Percentiles rank a stretch among this genome's conserved stretches.
These are phyloP conservation scores for Miniopterus natalensis DNA, from an alignment of 2,113 vertebrate genomes.

Conservation along the genomic window DNA sequence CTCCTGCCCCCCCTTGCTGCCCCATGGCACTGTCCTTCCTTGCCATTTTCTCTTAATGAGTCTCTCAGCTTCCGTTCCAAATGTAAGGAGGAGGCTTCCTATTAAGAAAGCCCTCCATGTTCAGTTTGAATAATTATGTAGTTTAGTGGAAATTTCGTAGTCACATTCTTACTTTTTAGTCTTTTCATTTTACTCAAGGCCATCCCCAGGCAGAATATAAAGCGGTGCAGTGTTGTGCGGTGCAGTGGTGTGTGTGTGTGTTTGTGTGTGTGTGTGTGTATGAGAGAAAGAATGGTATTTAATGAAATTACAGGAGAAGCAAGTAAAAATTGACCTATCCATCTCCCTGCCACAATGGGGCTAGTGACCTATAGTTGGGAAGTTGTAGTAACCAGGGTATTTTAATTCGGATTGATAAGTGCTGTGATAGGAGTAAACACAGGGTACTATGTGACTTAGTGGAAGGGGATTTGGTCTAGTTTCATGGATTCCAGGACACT, in stretches of 20 bases:
- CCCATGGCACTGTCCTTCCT: background rate
- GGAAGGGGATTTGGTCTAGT: background rate
- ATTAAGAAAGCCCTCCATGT: background rate
- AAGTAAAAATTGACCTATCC: background rate
- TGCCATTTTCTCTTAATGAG: background rate
- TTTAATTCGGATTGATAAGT: background rate
- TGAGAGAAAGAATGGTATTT: background rate
- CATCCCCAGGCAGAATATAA: background rate
- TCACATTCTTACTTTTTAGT: background rate
- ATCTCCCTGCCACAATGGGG: background rate
- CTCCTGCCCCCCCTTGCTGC: background rate
- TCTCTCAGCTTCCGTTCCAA: background rate
- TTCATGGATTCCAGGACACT: background rate
- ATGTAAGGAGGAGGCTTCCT: background rate
- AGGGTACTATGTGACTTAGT: background rate
- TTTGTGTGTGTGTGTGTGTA: background rate
- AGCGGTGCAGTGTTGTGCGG: background rate
- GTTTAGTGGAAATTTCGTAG: background rate
- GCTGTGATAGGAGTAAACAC: background rate
- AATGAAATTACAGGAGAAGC: constrained; percentile 2
- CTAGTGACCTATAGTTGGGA: background rate
- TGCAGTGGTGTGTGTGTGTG: background rate
- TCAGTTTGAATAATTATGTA: background rate
- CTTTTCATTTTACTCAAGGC: background rate
- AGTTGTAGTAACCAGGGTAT: background rate